A percentile compares a stretch with the other conserved stretches of the same genome.
phyloP scores from a whole-genome alignment of 2,888 invertebrate genomes.

The Leucophenga maculata region DNA sequence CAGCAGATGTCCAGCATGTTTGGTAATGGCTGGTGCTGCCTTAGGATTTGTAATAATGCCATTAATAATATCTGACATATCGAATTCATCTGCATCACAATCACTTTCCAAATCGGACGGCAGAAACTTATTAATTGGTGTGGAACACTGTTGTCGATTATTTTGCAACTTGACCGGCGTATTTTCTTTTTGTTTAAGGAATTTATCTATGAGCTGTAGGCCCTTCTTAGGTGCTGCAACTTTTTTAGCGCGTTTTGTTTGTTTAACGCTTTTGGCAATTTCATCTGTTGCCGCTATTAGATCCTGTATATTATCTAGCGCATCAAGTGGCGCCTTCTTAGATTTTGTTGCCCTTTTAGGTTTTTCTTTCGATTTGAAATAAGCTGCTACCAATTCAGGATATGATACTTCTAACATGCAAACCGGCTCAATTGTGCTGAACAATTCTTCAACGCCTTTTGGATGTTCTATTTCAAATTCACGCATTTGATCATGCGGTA shows the following conservation, averaged over 20 bases:
- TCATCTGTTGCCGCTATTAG: conserved; percentile 56
- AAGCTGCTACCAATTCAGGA: conserved; percentile 77
- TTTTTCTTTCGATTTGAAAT: conserved; percentile 76
- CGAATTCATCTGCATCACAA: conserved; percentile 69
- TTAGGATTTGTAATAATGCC: conserved; percentile 70
- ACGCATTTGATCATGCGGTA: conserved; percentile 76
- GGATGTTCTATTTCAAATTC: conserved; percentile 73
- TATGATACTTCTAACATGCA: conserved; percentile 77
- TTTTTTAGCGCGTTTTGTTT: conserved; percentile 48
- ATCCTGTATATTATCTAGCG: conserved; percentile 52
- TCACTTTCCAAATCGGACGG: conserved; percentile 68
- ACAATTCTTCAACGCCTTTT: conserved; percentile 73
- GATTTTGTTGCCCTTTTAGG: conserved; percentile 69
- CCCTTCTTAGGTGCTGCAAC: conserved; percentile 66
- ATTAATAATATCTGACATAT: conserved; percentile 75
- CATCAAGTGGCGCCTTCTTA: conserved; percentile 54
- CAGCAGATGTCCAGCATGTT: conserved; percentile 58
- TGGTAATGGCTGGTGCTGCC: conserved; percentile 42
- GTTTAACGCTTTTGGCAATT: conserved; percentile 53
- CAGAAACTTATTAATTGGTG: conserved; percentile 60
- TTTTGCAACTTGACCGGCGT: conserved; percentile 41
- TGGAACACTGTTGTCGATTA: conserved; percentile 55
- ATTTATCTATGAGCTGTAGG: conserved; percentile 68
- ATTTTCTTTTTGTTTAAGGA: conserved; percentile 51
- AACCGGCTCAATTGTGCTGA: conserved; percentile 81